Conservation (phyloP, 2,113 vertebrate species). For the Grus americana region DNA sequence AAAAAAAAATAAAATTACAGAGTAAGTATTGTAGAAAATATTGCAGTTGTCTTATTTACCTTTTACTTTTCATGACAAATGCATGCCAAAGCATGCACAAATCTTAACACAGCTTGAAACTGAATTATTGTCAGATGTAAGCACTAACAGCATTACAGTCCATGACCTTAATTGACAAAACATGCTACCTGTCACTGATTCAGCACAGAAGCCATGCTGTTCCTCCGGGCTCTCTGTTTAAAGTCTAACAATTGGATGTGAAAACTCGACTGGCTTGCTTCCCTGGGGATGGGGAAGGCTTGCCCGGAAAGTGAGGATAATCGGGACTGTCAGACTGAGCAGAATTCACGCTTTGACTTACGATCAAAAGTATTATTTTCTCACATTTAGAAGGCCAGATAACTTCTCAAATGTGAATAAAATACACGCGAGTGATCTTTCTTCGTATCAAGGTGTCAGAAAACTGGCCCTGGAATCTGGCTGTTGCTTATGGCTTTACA, state of each 20-base stretch:
- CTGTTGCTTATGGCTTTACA: not conserved
- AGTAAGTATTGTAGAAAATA: not conserved
- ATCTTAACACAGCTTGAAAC: not conserved
- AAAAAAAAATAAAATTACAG: not conserved
- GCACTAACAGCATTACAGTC: not conserved
- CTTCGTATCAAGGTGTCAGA: not conserved
- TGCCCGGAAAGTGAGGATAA: not conserved
- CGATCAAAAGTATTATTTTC: not conserved
- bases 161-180: not conserved
- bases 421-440: not conserved
- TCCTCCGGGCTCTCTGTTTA: not conserved
- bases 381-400: not conserved
- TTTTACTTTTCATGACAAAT: not conserved
- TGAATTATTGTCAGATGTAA: not conserved
- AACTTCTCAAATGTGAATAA: not conserved
- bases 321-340: not conserved
- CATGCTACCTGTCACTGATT: not conserved
- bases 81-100: not conserved
- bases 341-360: not conserved
- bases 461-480: not conserved
- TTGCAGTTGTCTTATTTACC: not conserved
- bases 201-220: not conserved
- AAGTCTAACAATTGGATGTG: not conserved
- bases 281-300: not conserved
- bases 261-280: not conserved